Evolutionary conservation across 2,888 invertebrate genomes (phyloP).

Genomic region (Linnaemya vulpina): DNA sequence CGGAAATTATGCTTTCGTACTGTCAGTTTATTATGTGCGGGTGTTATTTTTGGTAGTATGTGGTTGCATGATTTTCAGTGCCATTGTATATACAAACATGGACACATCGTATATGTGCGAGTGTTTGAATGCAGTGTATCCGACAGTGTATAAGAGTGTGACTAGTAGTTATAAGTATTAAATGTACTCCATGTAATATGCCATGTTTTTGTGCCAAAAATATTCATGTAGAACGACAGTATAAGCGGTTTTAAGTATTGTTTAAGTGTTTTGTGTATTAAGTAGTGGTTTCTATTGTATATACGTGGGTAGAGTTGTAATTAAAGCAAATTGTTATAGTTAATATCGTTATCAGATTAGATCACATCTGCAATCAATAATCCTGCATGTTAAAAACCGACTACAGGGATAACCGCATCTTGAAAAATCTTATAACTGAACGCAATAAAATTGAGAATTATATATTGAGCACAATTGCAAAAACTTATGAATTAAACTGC

Average conservation of each 20-base stretch:
- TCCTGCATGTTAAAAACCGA: too few relatives aligned
- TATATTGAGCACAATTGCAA: neutral
- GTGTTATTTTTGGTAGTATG: constrained; percentile 28
- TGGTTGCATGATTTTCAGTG: constrained; percentile 5
- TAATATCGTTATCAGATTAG: too few relatives aligned
- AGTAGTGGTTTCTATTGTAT: constrained; percentile 57
- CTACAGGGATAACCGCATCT: too few relatives aligned
- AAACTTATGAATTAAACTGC: neutral
- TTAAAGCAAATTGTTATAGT: neutral
- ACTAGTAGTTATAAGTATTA: constrained; percentile 61
- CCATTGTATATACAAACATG: neutral
- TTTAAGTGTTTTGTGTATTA: constrained; percentile 65
- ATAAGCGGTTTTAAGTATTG: constrained; percentile 69
- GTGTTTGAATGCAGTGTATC: neutral
- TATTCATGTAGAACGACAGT: constrained; percentile 64
- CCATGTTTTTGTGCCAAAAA: constrained; percentile 69
- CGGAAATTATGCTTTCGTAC: constrained; percentile 67
- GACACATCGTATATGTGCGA: neutral
- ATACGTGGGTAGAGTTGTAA: constrained; percentile 11
- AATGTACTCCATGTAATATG: constrained; percentile 69
- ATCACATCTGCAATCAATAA: too few relatives aligned
- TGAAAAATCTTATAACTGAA: too few relatives aligned
- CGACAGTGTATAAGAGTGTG: constrained; percentile 20
- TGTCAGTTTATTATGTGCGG: constrained; percentile 47
- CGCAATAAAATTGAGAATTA: too few relatives aligned